A percentile compares a stretch with the other conserved stretches of the same genome.
Evolutionary conservation across 2,888 invertebrate genomes (phyloP).

Genomic region (Anoplius nigerrimus): DNA sequence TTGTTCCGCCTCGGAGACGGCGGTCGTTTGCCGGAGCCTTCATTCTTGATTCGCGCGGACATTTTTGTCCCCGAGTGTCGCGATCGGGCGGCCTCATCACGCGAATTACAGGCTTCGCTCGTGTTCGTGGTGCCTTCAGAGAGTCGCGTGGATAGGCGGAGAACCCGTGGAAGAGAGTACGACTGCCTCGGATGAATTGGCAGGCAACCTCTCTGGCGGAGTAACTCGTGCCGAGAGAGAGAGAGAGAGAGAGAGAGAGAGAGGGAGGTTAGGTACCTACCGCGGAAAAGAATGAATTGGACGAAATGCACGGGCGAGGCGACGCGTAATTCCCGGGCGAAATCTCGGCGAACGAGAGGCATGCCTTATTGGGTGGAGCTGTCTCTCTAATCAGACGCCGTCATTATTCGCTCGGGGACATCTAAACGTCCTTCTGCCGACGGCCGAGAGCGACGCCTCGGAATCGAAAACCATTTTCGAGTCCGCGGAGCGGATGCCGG

Average conservation of each 20-base stretch:
- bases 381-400: no score
- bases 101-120: conserved; percentile 72
- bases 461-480: no score
- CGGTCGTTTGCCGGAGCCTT: conserved; percentile 58
- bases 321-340: no score
- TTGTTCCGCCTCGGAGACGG: conserved; percentile 34
- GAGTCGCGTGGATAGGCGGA: conserved; percentile 74
- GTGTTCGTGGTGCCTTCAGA: conserved; percentile 63
- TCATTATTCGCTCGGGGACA: no score
- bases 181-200: conserved; percentile 49
- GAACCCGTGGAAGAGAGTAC: conserved; percentile 47
- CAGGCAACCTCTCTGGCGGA: conserved; percentile 33
- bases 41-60: conserved; percentile 62
- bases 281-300: background rate
- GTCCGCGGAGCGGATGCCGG: no score
- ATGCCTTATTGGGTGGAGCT: no score
- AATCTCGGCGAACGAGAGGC: no score
- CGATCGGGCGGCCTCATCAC: conserved; percentile 73
- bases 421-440: no score
- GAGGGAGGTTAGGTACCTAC: background rate
- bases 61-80: conserved; percentile 72
- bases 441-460: no score
- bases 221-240: conserved; percentile 5
- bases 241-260: background rate
- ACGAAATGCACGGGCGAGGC: no score